These are phyloP conservation scores for Acrossocheilus fasciatus DNA, from an alignment of 2,797 vertebrate genomes.

Conservation along the genomic window DNA sequence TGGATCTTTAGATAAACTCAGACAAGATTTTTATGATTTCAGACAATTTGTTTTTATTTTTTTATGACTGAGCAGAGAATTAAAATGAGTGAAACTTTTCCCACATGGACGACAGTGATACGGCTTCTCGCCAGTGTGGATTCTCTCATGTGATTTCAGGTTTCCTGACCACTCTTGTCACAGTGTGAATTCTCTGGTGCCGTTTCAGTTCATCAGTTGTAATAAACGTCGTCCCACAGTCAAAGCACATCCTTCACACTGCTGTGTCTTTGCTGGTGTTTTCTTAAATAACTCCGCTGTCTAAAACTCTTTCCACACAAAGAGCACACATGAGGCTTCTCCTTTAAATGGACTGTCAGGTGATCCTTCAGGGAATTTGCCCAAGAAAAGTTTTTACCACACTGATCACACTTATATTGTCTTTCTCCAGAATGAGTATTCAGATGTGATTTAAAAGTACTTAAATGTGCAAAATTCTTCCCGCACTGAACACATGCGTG, in stretches of 20 bases:
- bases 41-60: too few relatives aligned
- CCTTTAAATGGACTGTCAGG: background rate
- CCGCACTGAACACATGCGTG: background rate
- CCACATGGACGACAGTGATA: background rate
- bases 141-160: background rate
- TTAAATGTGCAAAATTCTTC: background rate
- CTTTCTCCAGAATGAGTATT: background rate
- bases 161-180: background rate
- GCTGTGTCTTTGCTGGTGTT: slow-evolving; percentile 24
- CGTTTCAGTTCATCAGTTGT: background rate
- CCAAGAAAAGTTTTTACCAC: background rate
- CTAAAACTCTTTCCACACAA: slow-evolving; percentile 1
- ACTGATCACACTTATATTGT: background rate
- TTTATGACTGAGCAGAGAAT: background rate
- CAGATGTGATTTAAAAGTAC: background rate
- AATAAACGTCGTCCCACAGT: background rate
- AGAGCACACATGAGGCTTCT: background rate
- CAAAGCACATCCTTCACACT: background rate
- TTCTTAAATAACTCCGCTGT: background rate
- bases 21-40: too few relatives aligned
- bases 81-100: slow-evolving; percentile 1
- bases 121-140: background rate
- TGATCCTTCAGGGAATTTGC: background rate
- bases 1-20: background rate
- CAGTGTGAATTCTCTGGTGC: background rate